Conservation (phyloP, 92 coral and sea anemone species). For the Heteractis magnifica region DNA sequence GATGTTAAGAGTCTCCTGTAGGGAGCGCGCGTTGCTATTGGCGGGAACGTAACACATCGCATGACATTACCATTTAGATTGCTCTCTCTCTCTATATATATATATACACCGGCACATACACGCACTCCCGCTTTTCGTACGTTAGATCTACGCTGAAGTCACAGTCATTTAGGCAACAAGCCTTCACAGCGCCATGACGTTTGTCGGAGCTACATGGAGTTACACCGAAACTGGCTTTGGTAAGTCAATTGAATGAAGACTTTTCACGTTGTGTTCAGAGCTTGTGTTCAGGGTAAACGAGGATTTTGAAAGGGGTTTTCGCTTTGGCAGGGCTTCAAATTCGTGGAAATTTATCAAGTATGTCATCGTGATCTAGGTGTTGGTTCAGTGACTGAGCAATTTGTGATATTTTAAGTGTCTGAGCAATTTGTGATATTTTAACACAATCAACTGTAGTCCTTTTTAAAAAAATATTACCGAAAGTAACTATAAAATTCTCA, state of each 20-base stretch:
- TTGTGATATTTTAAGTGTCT: neutral
- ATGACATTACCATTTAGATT: slow-evolving; percentile 17
- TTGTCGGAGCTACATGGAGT: slow-evolving; percentile 66
- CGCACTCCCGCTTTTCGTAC: slow-evolving; percentile 6
- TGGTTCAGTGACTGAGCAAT: neutral
- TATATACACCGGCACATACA: neutral
- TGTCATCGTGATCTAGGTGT: neutral
- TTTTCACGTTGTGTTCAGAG: neutral
- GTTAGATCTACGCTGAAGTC: slow-evolving; percentile 3
- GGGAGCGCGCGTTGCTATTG: slow-evolving; percentile 8
- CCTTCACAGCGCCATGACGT: slow-evolving; percentile 1
- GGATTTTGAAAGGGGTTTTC: neutral
- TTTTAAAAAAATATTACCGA: neutral
- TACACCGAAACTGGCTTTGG: slow-evolving; percentile 69
- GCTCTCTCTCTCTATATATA: slow-evolving; percentile 1
- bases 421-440: neutral
- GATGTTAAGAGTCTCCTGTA: slow-evolving; percentile 21
- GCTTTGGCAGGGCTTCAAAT: neutral
- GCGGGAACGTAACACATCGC: neutral
- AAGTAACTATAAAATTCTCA: neutral
- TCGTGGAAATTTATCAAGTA: neutral
- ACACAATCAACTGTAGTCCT: neutral
- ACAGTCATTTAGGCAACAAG: neutral
- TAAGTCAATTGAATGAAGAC: slow-evolving; percentile 21
- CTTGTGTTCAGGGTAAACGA: neutral